Conservation (phyloP, 2,888 invertebrate genomes). For the Mesorhabditis sp. region DNA sequence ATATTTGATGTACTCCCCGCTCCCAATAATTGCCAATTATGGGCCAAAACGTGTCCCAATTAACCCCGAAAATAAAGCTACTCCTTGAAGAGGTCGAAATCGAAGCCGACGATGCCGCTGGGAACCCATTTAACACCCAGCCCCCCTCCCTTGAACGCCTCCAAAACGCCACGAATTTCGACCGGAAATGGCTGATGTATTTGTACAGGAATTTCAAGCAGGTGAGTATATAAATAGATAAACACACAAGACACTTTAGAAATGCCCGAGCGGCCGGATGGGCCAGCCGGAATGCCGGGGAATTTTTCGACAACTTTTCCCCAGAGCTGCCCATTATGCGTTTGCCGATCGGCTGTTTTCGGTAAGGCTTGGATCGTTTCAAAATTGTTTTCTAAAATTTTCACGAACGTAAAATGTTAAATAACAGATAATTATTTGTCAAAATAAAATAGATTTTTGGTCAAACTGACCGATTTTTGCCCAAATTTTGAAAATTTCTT, state of each 20-base stretch:
- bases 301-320: constrained; percentile 46
- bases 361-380: neutral
- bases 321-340: constrained; percentile 42
- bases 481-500: too few relatives aligned
- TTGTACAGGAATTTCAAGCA: constrained; percentile 53
- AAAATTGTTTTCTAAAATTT: too few relatives aligned
- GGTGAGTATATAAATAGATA: constrained; percentile 24
- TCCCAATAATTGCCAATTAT: neutral
- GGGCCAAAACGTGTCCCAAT: too few relatives aligned
- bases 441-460: too few relatives aligned
- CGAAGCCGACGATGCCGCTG: constrained; percentile 43
- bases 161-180: constrained; percentile 40
- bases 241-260: too few relatives aligned
- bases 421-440: too few relatives aligned
- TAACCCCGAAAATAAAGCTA: neutral
- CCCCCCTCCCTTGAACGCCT: constrained; percentile 46
- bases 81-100: constrained; percentile 41
- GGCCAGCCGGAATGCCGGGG: constrained; percentile 41
- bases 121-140: constrained; percentile 50
- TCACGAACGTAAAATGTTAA: too few relatives aligned
- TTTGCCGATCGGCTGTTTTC: constrained; percentile 37
- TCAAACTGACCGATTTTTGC: too few relatives aligned
- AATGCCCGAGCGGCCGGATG: constrained; percentile 50
- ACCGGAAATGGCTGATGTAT: constrained; percentile 50
- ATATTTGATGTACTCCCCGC: neutral